A percentile compares a stretch with the other conserved stretches of the same genome.
phyloP scores from a whole-genome alignment of 2,797 vertebrate species.

The Microctenopoma steveboyesi region DNA sequence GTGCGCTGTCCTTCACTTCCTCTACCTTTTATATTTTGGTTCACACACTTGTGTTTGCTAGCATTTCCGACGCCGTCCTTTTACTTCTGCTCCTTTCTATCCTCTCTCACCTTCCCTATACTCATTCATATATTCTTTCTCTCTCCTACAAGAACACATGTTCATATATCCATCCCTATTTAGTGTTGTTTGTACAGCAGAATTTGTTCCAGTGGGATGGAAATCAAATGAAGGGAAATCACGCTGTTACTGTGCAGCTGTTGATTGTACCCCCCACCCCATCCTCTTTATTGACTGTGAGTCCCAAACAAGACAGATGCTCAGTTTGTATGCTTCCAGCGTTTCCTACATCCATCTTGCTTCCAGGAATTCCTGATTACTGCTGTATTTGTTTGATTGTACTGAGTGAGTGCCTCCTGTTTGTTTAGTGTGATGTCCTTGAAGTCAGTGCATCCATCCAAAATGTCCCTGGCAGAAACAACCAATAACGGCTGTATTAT shows the following conservation, averaged over 20 bases:
- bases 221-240: conserved; percentile 82
- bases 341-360: conserved; percentile 74
- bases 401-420: conserved; percentile 67
- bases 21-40: conserved; percentile 42
- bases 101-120: background rate
- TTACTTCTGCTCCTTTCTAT: background rate
- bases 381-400: conserved; percentile 77
- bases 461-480: conserved; percentile 54
- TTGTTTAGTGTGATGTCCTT: conserved; percentile 72
- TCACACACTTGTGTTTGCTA: conserved; percentile 44
- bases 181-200: conserved; percentile 77
- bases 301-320: conserved; percentile 78
- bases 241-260: conserved; percentile 81
- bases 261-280: conserved; percentile 69
- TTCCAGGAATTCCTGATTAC: conserved; percentile 80
- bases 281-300: conserved; percentile 75
- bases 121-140: conserved; percentile 22
- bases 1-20: conserved; percentile 61
- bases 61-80: conserved; percentile 12
- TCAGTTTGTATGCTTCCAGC: conserved; percentile 77
- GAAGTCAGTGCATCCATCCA: conserved; percentile 70
- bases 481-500: conserved; percentile 32
- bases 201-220: conserved; percentile 80
- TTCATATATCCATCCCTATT: conserved; percentile 73
- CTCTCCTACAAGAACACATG: conserved; percentile 53